Evolutionary conservation across 2,888 invertebrate genomes (phyloP), one percentile per base, ranked within the genome.

Genomic region (Nebria salina): DNA sequence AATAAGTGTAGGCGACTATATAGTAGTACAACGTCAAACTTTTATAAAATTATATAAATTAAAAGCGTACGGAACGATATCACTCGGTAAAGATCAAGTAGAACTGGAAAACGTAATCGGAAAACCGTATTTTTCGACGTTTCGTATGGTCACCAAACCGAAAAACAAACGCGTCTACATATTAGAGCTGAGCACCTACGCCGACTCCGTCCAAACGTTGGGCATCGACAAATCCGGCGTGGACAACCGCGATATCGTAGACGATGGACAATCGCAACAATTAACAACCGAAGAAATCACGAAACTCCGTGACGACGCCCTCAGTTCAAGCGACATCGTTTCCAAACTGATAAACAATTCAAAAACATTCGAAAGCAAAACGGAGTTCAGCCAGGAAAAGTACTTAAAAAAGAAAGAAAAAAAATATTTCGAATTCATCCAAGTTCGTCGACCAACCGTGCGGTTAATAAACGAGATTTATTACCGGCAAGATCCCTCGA

Each of bases 321-420:
- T 92, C 26, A 94, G 94, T 83, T 96, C 96, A 0, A 93, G 93
- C 20, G 94, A 95, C 86, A 97, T 98, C 84, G 94, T 98, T 5
- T 95, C 93, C 83, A 94, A 95, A 78, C 91, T 99, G 13, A 95
- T 98, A 75, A 95, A 94, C 83, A 98, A 98, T 87, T 98, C 98
- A 15, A 94, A 94, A 84, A 97, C 98, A 0, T 99, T 98, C 88
- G 92, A 92, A 65, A 91, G 93, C 80, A 98, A 98, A 91, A 98
- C 98, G 0, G 96, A 95, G 86, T 98, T 94, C 88, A 95, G 96
- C 0, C 96, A 98, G 88, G 96, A 96, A 85, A 98, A 98, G 88
- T 99, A 98, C 88, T 91, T 98, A 70, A 95, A 95, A 85, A 98
- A 98, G 88, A 99, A 99, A 88, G 96, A 96, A 86, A 95, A 95